Conservation (phyloP, 2,113 vertebrate species). For the Rhineura floridana region DNA sequence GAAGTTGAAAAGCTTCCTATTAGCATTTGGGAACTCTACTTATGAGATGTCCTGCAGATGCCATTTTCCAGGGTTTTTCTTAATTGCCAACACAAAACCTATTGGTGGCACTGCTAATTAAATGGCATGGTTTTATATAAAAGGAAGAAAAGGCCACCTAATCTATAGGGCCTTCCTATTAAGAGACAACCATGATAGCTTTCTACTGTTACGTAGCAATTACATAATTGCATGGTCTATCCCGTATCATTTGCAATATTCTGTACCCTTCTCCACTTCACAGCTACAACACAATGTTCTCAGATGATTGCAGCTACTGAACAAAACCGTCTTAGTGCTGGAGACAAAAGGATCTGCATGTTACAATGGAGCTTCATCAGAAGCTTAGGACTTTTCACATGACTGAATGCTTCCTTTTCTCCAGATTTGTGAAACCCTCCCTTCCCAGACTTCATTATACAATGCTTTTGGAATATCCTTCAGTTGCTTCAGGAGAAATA, state of each 20-base stretch:
- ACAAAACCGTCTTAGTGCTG: constrained; percentile 60
- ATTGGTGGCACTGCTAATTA: background rate
- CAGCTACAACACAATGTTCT: constrained; percentile 65
- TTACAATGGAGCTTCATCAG: constrained; percentile 73
- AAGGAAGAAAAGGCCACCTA: constrained; percentile 53
- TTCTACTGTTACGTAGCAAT: constrained; percentile 66
- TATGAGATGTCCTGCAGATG: constrained; percentile 37
- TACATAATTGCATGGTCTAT: constrained; percentile 67
- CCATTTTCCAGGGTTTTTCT: constrained; percentile 14
- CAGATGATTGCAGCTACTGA: constrained; percentile 73
- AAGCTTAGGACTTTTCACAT: constrained; percentile 70
- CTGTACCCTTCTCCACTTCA: constrained; percentile 58
- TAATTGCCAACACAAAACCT: background rate
- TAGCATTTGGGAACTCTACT: constrained; percentile 36
- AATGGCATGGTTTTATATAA: constrained; percentile 41
- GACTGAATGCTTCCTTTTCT: constrained; percentile 70
- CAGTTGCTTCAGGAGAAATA: constrained; percentile 50
- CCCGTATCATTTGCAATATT: constrained; percentile 61
- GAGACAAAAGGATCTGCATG: constrained; percentile 59
- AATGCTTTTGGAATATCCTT: constrained; percentile 57
- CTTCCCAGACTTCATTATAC: constrained; percentile 46
- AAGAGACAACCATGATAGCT: constrained; percentile 62
- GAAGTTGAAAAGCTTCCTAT: background rate
- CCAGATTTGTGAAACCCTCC: constrained; percentile 56
- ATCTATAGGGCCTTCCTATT: constrained; percentile 34